Evolutionary conservation across 2,797 vertebrate genomes (phyloP), one percentile per base, ranked within the genome.

Genomic region (Sebastes vulpes): DNA sequence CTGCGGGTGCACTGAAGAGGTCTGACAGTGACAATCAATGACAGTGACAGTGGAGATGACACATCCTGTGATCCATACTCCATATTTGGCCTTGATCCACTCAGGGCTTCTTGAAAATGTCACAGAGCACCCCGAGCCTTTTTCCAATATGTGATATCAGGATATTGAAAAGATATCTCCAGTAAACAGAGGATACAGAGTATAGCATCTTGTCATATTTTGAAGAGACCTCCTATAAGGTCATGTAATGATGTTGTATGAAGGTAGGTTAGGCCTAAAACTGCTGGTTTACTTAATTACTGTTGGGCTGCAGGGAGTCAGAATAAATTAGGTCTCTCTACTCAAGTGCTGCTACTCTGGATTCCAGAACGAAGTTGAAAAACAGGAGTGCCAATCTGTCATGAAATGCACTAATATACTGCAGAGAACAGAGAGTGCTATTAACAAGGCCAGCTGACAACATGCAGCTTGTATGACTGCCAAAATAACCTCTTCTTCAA

Each of bases 11-110:
- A 14, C 26, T 16, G 74, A 80, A 32, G 57, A 64, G 69, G 60
- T 77, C 38, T 69, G 85, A 89, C 83, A 82, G 79, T 90, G 85
- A 90, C 77, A 64, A 57, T 90, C 87, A 89, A 79, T 82, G 74
- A 76, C 74, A 85, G 16, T 61, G 86, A 88, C 79, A 74, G 75
- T 23, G 61, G 64, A 77, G 60, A 77, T 71, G 86, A 87, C 80
- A 75, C 86, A 77, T 84, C 70, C 81, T 32, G 83, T 61, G 72
- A 88, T 78, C 75, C 73, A 64, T 29, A 76, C 68, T 72, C 57
- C 77, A 54, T 66, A 72, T 89, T 86, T 81, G 69, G 71, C 77
- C 72, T 70, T 75, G 60, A 82, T 87, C 72, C 72, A 84, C 75
- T 82, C 61, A 48, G 54, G 71, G 58, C 74, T 74, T 72, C 81